These are phyloP conservation scores for Lasioglossum albipes DNA, from an alignment of 1,140 invertebrate species.

Conservation along the genomic window DNA sequence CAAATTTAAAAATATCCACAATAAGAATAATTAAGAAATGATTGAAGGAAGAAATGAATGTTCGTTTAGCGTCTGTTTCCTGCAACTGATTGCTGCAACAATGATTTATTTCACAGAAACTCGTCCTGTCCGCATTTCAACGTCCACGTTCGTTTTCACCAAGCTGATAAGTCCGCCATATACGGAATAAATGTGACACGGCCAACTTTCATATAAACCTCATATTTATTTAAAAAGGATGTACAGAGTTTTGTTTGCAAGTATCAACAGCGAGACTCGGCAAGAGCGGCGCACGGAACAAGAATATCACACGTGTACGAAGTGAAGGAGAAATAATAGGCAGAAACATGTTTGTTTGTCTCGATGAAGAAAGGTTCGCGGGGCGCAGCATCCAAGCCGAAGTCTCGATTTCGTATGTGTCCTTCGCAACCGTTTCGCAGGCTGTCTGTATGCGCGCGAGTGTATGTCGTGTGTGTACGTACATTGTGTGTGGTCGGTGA, in stretches of 20 bases:
- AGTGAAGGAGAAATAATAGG: conserved; percentile 51
- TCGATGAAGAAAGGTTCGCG: conserved; percentile 43
- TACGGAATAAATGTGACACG: not conserved
- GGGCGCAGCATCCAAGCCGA: conserved; percentile 47
- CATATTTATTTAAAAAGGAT: conserved; percentile 81
- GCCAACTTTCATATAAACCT: conserved; percentile 75
- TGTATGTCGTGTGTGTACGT: not conserved
- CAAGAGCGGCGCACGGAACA: conserved; percentile 78
- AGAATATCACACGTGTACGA: conserved; percentile 77
- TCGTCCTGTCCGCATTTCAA: no score
- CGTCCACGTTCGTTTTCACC: no score
- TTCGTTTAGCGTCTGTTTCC: no score
- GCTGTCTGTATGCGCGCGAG: not conserved
- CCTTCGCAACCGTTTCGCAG: not conserved
- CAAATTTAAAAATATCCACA: no score
- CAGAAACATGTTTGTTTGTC: conserved; percentile 43
- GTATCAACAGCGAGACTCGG: conserved; percentile 79
- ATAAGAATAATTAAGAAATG: no score
- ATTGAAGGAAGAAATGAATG: no score
- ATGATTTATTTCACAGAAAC: no score
- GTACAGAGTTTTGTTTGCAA: conserved; percentile 80
- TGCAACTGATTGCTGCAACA: no score
- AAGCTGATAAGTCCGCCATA: no score
- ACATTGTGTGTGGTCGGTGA: not conserved
- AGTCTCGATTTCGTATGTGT: conserved; percentile 44